Evolutionary conservation across 2,797 vertebrate genomes (phyloP), one percentile per base, ranked within the genome.

Genomic region (Danio albolineatus): DNA sequence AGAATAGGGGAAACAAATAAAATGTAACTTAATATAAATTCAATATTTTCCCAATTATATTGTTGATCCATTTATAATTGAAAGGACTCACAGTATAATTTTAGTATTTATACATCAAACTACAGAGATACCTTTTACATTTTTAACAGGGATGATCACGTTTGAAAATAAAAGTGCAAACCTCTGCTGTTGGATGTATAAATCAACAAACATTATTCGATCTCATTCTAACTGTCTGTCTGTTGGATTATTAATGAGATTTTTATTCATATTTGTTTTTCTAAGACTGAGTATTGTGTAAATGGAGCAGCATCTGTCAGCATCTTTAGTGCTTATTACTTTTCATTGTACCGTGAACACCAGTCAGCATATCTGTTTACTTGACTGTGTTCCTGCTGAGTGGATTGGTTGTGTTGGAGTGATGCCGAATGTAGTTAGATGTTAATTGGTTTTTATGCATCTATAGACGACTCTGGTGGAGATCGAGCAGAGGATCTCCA

Each of bases 381-480:
- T 53, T 38, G 0, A 28, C 17, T 67, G 8, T 10, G 51, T 14
- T 51, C 62, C 4, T 17, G 7, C 10, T 10, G 10, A 39, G 46
- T 69, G 14, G 8, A 39, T 60, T 56, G 53, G 14, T 38, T 10
- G 16, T 38, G 9, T 38, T 14, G 14, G 10, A 53, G n/a, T 60
- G 14, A 16, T 51, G 54, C 14, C 21, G 4, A 39, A 36, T 51
- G 28, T 43, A 19, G 62, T 60, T 41, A 59, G 70, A 62, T 66
- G 39, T 39, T 44, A 16, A 44, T 74, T 49, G 12, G 12, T 2
- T 14, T 60, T 7, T 61, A 28, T 48, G 6, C 19, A 17, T 62
- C 4, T 84, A n/a, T n/a, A 98, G 97, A 92, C 93, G 60, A 95
- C 93, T 91, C 91, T 97, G 83, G 90, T 92, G 81, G 95, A 98